Base-by-base conservation (phyloP, 2,113 vertebrate species). In the Trichechus manatus region DNA sequence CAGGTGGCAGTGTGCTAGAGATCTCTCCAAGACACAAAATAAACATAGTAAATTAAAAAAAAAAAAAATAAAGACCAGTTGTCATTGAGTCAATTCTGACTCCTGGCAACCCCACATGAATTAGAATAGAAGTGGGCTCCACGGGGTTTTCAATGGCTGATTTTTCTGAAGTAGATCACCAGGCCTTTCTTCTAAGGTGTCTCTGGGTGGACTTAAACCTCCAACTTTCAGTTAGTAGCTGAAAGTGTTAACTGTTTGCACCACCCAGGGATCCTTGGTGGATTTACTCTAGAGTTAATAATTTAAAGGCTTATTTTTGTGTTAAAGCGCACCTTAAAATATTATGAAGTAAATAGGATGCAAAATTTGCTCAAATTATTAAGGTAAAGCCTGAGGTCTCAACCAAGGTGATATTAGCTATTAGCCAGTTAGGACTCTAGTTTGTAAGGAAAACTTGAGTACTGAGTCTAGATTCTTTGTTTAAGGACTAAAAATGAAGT, bases 361-460 rank as follows among this genome's bases (percentile, higher is more conserved):
- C 23, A 93, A 96, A 78, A 59, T 50, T 90, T 81, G 64, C 14
- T 88, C 10, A 88, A n/a, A 64, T 93, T 81, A 63, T 72, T 95
- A 27, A 88, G 31, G n/a, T 70, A 86, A 91, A 81, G 42, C 7
- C 42, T 3, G 23, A 59, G 17, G 8, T 17, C 6, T 88, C 75
- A 78, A 59, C n/a, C 56, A 56, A 63, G n/a, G 25, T 27, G 13
- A 0, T 42, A 53, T 33, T 87, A 92, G 1, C 44, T 86, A 3
- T 39, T 61, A 66, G 7, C 75, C 53, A 42, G 19, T 84, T 27
- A 33, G 23, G 39, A 3, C 25, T 88, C 8, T 61, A 14, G 56
- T 29, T 94, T 61, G 33, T 31, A 66, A 6, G 4, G 47, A 92
- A 92, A 88, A 85, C 8, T 83, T 80, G 63, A 89, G 10, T 85